Conservation (phyloP, 2,797 vertebrate genomes). For the Meriones psammophilus region DNA sequence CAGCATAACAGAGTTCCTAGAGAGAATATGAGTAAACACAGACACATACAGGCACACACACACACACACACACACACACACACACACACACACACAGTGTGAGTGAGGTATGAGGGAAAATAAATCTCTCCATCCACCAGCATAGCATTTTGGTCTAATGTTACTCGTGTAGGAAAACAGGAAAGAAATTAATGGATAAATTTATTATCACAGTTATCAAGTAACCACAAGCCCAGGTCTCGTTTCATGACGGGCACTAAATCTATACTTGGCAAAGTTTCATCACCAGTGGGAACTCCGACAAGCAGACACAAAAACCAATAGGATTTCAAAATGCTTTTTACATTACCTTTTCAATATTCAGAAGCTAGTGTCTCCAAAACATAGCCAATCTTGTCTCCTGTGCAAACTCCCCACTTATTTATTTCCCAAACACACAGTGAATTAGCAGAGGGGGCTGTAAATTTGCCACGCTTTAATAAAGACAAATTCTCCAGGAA, state of each 20-base stretch:
- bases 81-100: background rate
- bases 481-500: constrained; percentile 82
- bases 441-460: constrained; percentile 80
- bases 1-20: constrained; percentile 5
- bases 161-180: constrained; percentile 73
- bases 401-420: constrained; percentile 76
- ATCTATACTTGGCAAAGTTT: constrained; percentile 78
- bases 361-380: constrained; percentile 83
- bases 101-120: constrained; percentile 51
- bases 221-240: constrained; percentile 74
- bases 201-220: constrained; percentile 82
- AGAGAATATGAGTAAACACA: background rate
- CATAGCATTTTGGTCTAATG: constrained; percentile 75
- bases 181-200: constrained; percentile 84
- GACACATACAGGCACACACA: background rate
- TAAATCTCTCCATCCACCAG: constrained; percentile 74
- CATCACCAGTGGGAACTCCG: constrained; percentile 85
- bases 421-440: constrained; percentile 79
- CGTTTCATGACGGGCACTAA: constrained; percentile 66
- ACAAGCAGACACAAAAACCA: constrained; percentile 83
- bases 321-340: constrained; percentile 78
- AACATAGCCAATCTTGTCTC: constrained; percentile 83
- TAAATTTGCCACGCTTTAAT: constrained; percentile 85
- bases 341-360: constrained; percentile 80
- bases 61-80: background rate